Percentiles rank a stretch among this genome's conserved stretches.
These are phyloP conservation scores for Carposina sasakii DNA, from an alignment of 1,140 invertebrate genomes.

Conservation along the genomic window DNA sequence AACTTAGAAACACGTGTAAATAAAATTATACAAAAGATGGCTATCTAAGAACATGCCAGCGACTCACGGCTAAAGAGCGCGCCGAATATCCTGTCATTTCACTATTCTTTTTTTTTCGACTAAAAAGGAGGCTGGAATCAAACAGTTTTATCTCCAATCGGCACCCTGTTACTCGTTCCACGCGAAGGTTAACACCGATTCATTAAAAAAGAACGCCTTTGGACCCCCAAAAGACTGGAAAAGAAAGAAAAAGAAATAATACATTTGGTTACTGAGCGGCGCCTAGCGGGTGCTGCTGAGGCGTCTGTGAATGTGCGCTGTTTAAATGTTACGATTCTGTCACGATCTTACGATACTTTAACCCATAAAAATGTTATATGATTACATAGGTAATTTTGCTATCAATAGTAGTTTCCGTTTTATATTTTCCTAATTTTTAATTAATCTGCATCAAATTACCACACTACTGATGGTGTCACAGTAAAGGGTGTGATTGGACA, in stretches of 20 bases:
- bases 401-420: no score
- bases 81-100: slow-evolving; percentile 60
- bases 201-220: slow-evolving; percentile 64
- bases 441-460: no score
- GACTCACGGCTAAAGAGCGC: slow-evolving; percentile 40
- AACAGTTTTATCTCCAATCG: slow-evolving; percentile 61
- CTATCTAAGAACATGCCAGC: no score
- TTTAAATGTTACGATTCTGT: slow-evolving; percentile 39
- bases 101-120: slow-evolving; percentile 46
- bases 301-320: slow-evolving; percentile 61
- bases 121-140: slow-evolving; percentile 21
- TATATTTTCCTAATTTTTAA: no score
- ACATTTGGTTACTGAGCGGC: slow-evolving; percentile 66
- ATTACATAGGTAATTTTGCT: neutral
- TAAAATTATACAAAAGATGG: slow-evolving; percentile 39
- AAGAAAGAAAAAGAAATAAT: slow-evolving; percentile 59
- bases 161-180: slow-evolving; percentile 68
- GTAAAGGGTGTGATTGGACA: no score
- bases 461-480: no score
- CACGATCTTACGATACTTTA: slow-evolving; percentile 9
- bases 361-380: neutral
- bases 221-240: slow-evolving; percentile 70
- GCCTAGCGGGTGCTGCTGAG: slow-evolving; percentile 63
- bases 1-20: slow-evolving; percentile 41
- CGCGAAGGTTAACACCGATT: slow-evolving; percentile 70